Evolutionary conservation across 2,888 invertebrate species (phyloP), one percentile per base, ranked within the genome.

Genomic region (Nephrocerus scutellatus): DNA sequence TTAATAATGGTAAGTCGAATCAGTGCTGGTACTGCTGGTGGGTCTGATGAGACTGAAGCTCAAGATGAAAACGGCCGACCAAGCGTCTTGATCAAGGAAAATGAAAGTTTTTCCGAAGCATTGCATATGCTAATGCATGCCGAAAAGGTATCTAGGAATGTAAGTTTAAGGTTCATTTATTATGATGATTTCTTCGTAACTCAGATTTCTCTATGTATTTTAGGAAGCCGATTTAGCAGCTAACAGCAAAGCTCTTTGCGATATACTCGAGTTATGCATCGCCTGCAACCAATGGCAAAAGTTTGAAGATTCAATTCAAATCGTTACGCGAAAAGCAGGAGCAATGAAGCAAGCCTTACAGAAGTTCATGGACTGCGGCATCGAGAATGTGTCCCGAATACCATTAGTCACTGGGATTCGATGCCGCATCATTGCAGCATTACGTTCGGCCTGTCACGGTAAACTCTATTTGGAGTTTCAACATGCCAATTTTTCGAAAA

Each of bases 381-480:
- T 80, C 60, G 77, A 76, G 31, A 91, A 87, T 59, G 84, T 93
- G 5, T 88, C 91, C 55, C 77, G 84, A 64, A 84, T 86, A 22
- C 85, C 87, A 1, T n/a, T n/a, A n/a, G 82, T 84, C 54, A 82
- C 85, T 61, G 87, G 87, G 50, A 79, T 80, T 0, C 84, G 84
- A 71, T 77, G 92, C 36, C 87, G 90, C 60, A 74, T 95, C 2
- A 93, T 96, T 60, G 92, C 92, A 62, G 91, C 93, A 1, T 70
- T 96, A 21, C 75, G 88, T 49, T 77, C 80, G 12, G 92, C 95
- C 10, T 93, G 93, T 0, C 91, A 91, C 60, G 95, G 95, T 51
- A 95, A 95, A 80, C 93, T 96, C 47, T 95, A 95, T 63, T 93
- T 96, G 14, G 95, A 96, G 74, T 91, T 92, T 3, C 95, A 96